These are phyloP conservation scores for Harpalus rubripes DNA, from an alignment of 2,888 invertebrate species.

Conservation along the genomic window DNA sequence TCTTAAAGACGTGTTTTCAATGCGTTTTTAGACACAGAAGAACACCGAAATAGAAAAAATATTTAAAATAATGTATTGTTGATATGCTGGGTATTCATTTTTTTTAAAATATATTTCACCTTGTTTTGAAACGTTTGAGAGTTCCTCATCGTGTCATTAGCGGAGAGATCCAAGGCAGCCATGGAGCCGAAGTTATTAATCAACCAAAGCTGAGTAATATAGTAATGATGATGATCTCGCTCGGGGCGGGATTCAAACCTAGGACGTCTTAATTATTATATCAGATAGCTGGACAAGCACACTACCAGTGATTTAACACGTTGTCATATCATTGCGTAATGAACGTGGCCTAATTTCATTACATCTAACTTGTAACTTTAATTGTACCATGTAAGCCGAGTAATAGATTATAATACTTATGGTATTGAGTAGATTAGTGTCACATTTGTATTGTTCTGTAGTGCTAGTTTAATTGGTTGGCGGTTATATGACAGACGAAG, in stretches of 20 bases:
- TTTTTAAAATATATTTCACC: too few species aligned
- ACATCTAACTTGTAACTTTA: conserved; percentile 19
- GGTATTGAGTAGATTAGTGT: conserved; percentile 16
- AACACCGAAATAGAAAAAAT: too few species aligned
- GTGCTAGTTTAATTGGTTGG: neutral
- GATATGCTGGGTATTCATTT: too few species aligned
- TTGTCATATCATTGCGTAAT: conserved; percentile 25
- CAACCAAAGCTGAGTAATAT: conserved; percentile 54
- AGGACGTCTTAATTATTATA: conserved; percentile 60
- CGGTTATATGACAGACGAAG: neutral
- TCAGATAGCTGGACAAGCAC: conserved; percentile 31
- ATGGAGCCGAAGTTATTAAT: conserved; percentile 48
- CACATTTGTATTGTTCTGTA: conserved; percentile 25
- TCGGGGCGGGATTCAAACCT: conserved; percentile 53
- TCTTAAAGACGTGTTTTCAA: too few species aligned
- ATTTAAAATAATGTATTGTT: too few species aligned
- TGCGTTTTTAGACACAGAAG: too few species aligned
- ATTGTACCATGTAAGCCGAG: conserved; percentile 7
- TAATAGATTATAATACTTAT: conserved; percentile 11
- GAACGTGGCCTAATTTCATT: conserved; percentile 41
- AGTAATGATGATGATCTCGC: conserved; percentile 60
- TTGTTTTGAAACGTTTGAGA: neutral
- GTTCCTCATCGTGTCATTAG: conserved; percentile 11
- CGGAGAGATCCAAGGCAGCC: conserved; percentile 53
- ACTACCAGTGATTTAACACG: conserved; percentile 10